Conservation (phyloP, 2,113 vertebrate genomes). For the Neolamprologus falcicula region DNA sequence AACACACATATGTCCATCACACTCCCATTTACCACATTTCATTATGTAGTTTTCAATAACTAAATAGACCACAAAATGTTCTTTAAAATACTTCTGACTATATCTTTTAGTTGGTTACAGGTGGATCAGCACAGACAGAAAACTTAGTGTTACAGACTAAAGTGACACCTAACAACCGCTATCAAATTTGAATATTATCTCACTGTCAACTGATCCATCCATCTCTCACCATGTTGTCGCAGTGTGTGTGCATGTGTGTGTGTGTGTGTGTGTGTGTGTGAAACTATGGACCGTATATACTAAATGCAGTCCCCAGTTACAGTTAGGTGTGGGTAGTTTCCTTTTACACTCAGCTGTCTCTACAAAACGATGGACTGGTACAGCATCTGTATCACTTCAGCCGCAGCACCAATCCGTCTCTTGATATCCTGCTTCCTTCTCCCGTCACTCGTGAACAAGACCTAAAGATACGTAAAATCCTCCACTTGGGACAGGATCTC, state of each 20-base stretch:
- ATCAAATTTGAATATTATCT: not conserved
- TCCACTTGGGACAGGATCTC: accelerated
- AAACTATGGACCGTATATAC: not conserved
- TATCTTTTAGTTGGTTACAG: not conserved
- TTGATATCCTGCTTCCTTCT: accelerated
- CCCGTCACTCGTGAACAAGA: not conserved
- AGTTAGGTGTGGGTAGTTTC: not conserved
- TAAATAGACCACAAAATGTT: not conserved
- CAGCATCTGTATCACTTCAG: not conserved
- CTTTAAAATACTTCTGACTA: accelerated
- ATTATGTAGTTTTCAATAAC: not conserved
- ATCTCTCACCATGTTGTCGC: not conserved
- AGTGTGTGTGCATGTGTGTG: not conserved
- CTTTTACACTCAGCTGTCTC: not conserved
- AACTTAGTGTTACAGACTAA: accelerated
- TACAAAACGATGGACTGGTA: accelerated
- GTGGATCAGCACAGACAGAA: not conserved
- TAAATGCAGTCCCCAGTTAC: not conserved
- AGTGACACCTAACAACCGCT: not conserved
- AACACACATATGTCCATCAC: not conserved
- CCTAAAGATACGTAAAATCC: not conserved
- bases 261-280: not conserved
- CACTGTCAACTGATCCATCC: not conserved
- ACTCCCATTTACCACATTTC: not conserved
- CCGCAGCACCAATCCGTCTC: not conserved